phyloP scores from a whole-genome alignment of 2,888 invertebrate genomes.

The Phasia obesa region DNA sequence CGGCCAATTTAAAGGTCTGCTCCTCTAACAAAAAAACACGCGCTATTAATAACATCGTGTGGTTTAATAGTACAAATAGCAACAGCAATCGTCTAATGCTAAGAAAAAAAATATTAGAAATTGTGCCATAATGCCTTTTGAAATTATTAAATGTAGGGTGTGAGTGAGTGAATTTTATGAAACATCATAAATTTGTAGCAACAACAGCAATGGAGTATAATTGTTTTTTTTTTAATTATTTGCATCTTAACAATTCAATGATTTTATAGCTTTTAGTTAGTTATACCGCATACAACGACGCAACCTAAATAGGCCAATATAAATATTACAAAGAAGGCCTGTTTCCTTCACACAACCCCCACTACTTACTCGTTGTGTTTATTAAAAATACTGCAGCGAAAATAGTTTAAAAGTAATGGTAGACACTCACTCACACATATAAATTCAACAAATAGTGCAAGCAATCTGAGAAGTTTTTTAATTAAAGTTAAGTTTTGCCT shows the following conservation, averaged over 20 bases:
- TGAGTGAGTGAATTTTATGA: background rate
- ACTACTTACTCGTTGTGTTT: slow-evolving; percentile 5
- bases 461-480: background rate
- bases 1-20: too few species aligned
- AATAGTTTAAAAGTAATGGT: background rate
- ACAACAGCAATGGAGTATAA: background rate
- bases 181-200: too few species aligned
- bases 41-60: background rate
- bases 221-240: slow-evolving; percentile 3
- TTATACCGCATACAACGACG: background rate
- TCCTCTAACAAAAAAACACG: too few species aligned
- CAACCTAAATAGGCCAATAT: slow-evolving; percentile 10
- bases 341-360: too few species aligned
- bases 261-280: slow-evolving; percentile 13
- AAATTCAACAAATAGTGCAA: background rate
- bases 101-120: background rate
- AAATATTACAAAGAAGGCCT: background rate
- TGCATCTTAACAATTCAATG: slow-evolving; percentile 22
- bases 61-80: background rate
- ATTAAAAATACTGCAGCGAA: background rate
- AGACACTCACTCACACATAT: too few species aligned
- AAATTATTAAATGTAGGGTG: too few species aligned
- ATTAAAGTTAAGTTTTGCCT: background rate
- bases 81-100: background rate
- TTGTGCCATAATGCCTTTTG: background rate